Evolutionary conservation across 1,140 invertebrate genomes (phyloP), one percentile per base, ranked within the genome.

Genomic region (Drosophila sproati): DNA sequence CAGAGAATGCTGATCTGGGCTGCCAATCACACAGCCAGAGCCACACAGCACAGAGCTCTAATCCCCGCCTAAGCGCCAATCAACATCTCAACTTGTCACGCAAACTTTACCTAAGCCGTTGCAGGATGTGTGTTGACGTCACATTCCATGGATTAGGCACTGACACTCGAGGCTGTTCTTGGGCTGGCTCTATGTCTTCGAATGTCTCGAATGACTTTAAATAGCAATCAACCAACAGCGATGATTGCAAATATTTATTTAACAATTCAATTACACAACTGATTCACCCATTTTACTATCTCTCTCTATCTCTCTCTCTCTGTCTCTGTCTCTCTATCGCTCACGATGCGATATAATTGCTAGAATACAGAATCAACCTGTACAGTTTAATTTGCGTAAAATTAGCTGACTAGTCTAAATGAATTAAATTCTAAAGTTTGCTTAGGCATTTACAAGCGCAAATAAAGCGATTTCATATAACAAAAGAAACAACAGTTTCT

Each of bases 51-150:
- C 66, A 41, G 67, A 70, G 39, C 39, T 41, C 7, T 87, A 78
- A 87, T 82, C 78, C 78, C 5, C 10, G 52, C 20, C 43, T 29
- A 52, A 70, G 56, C 28, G 31, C 32, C 55, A 51, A 8, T 48
- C 10, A 77, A 73, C 67, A 70, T 62, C 73, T 77, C 80, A 77
- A 75, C 70, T 70, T 73, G 68, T 83, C 73, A 83, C 39, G 41
- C 20, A 20, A 41, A 41, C 39, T 41, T 10, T 10, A 41, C 10
- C 39, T 41, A 20, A 20, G 20, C 20, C 20, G 20, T 20, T 20
- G 20, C 20, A 20, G 20, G 20, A 20, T 20, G 20, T 20, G 20
- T 20, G 20, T 20, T 20, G 20, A 20, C 20, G 20, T 20, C 20
- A 20, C 20, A 20, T 20, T 20, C 20, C 20, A 20, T 2, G 20